Percentiles rank a stretch among this genome's conserved stretches.
Evolutionary conservation across 2,113 vertebrate genomes (phyloP).

Genomic region (Zosterops borbonicus): DNA sequence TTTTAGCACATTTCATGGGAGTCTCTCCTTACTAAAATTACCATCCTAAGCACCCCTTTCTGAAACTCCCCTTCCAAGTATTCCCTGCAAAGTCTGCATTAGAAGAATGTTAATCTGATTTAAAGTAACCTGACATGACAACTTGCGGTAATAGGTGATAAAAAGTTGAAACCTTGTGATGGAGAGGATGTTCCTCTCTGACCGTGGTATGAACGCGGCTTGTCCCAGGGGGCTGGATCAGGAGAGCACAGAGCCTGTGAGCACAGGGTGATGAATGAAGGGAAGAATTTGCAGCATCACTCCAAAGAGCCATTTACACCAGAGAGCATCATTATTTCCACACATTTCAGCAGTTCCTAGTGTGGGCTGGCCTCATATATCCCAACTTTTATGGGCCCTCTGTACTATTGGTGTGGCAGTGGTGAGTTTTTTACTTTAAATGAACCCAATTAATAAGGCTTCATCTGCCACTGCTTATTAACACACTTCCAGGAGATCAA

Average conservation of each 20-base stretch:
- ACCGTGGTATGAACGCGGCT: rapidly evolving
- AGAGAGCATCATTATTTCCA: constrained; percentile 8
- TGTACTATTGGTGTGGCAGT: neutral
- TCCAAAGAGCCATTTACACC: neutral
- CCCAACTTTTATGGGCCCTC: neutral
- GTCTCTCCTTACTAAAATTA: neutral
- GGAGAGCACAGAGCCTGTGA: neutral
- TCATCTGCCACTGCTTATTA: neutral
- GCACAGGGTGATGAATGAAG: neutral
- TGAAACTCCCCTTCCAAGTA: neutral
- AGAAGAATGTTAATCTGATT: constrained; percentile 2
- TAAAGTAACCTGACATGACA: neutral
- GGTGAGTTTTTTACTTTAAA: neutral
- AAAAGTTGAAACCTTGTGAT: neutral
- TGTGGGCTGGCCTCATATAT: neutral
- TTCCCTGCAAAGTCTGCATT: neutral
- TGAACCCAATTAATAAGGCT: neutral
- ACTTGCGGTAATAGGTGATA: neutral
- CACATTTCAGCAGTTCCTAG: neutral
- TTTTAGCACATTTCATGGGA: neutral
- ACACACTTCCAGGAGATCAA: neutral
- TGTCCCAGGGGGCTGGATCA: neutral
- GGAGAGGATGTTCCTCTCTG: neutral
- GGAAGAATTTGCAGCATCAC: constrained; percentile 15
- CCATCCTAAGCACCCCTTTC: neutral